A percentile compares a stretch with the other conserved stretches of the same genome.
phyloP scores from a whole-genome alignment of 2,797 vertebrate genomes.

The Semotilus atromaculatus region DNA sequence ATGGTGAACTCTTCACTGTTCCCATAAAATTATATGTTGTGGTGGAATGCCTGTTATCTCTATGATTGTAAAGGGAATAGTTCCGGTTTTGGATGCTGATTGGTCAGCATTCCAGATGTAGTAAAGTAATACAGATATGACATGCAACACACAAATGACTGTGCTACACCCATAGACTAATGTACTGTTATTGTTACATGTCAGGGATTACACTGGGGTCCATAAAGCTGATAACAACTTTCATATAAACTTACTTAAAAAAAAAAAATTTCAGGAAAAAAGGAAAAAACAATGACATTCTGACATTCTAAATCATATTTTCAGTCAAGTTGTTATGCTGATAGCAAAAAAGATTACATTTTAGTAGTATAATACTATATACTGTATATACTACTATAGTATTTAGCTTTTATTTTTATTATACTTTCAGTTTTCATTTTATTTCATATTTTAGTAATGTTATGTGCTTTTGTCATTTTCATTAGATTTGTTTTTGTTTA shows the following conservation, averaged over 20 bases:
- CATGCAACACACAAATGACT: not conserved
- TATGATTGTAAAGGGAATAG: not conserved
- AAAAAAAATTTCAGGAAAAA: not conserved
- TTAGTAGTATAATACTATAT: not conserved
- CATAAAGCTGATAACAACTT: not conserved
- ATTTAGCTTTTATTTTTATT: not conserved
- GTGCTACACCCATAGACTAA: slow-evolving; percentile 3
- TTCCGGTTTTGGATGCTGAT: not conserved
- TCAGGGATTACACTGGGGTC: not conserved
- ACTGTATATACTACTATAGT: not conserved
- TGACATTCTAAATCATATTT: not conserved
- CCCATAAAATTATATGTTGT: slow-evolving; percentile 19
- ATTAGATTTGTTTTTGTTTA: not conserved
- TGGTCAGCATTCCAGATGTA: not conserved
- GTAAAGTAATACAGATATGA: slow-evolving; percentile 17
- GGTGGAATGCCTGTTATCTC: not conserved
- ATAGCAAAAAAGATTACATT: too few species aligned
- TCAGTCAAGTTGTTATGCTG: not conserved
- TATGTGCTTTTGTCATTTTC: not conserved
- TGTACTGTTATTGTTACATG: not conserved
- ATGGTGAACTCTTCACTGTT: slow-evolving; percentile 23
- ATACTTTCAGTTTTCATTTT: not conserved
- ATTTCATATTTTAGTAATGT: not conserved
- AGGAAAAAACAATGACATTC: not conserved
- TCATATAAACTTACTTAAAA: not conserved